Conservation (phyloP, 2,888 invertebrate species). For the Tachina lurida region DNA sequence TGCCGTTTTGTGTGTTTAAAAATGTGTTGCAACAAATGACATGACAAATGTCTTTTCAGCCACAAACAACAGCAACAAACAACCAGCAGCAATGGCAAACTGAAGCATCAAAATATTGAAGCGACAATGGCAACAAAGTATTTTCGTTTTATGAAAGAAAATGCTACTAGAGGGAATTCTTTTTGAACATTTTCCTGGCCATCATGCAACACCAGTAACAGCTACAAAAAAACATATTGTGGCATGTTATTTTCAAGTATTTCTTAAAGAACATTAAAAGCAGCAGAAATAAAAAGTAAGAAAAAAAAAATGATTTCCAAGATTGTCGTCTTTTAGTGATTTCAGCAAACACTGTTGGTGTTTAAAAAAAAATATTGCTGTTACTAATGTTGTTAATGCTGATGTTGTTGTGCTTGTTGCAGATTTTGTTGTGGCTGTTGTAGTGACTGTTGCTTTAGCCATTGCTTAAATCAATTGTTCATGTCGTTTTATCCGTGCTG, state of each 20-base stretch:
- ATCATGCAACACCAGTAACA: conserved; percentile 11
- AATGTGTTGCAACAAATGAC: conserved; percentile 78
- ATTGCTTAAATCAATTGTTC: conserved; percentile 67
- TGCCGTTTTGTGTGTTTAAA: conserved; percentile 48
- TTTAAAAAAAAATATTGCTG: conserved; percentile 59
- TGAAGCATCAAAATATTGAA: conserved; percentile 52
- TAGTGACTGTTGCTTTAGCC: conserved; percentile 32
- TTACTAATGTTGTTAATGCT: conserved; percentile 42
- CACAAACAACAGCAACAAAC: conserved; percentile 46
- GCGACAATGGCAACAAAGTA: conserved; percentile 50
- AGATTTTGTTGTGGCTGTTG: conserved; percentile 25
- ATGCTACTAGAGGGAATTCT: conserved; percentile 45
- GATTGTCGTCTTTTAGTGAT: conserved; percentile 71
- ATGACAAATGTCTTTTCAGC: conserved; percentile 80
- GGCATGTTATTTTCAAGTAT: conserved; percentile 64
- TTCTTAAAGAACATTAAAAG: conserved; percentile 58
- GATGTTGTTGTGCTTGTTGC: conserved; percentile 1
- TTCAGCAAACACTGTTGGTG: conserved; percentile 73
- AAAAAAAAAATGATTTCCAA: conserved; percentile 58
- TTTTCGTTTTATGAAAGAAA: conserved; percentile 18
- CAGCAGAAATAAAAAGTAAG: conserved; percentile 14
- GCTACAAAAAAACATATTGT: conserved; percentile 37
- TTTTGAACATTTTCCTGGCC: conserved; percentile 7
- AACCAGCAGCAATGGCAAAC: conserved; percentile 34
- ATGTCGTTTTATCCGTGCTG: conserved; percentile 48